phyloP scores from a whole-genome alignment of 2,113 vertebrate genomes.

The Vombatus ursinus region DNA sequence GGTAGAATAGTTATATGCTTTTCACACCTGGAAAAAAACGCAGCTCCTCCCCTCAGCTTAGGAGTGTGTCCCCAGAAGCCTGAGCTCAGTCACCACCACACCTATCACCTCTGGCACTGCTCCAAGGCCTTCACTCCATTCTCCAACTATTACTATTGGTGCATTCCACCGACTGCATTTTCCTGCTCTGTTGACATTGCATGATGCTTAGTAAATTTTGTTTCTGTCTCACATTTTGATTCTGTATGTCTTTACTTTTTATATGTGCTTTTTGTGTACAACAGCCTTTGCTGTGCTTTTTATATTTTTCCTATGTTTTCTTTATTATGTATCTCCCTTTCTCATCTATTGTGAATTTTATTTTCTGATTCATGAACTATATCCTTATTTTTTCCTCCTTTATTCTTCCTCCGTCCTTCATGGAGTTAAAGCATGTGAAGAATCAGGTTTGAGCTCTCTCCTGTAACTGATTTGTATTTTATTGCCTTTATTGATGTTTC shows the following conservation, averaged over 20 bases:
- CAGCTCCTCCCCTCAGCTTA: background rate
- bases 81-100: background rate
- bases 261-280: background rate
- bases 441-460: background rate
- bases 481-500: background rate
- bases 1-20: background rate
- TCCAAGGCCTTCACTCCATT: conserved; percentile 81
- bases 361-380: background rate
- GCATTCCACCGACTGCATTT: conserved; percentile 65
- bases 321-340: background rate
- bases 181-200: background rate
- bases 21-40: background rate
- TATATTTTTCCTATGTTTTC: background rate
- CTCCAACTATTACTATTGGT: conserved; percentile 80
- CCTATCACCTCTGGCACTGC: conserved; percentile 35
- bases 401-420: background rate
- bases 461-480: background rate
- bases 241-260: background rate
- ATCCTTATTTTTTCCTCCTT: background rate
- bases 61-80: background rate
- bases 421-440: background rate
- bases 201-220: background rate
- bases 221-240: background rate
- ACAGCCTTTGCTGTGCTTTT: background rate
- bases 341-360: background rate